Conservation (phyloP, 2,113 vertebrate genomes). For the Zosterops borbonicus region DNA sequence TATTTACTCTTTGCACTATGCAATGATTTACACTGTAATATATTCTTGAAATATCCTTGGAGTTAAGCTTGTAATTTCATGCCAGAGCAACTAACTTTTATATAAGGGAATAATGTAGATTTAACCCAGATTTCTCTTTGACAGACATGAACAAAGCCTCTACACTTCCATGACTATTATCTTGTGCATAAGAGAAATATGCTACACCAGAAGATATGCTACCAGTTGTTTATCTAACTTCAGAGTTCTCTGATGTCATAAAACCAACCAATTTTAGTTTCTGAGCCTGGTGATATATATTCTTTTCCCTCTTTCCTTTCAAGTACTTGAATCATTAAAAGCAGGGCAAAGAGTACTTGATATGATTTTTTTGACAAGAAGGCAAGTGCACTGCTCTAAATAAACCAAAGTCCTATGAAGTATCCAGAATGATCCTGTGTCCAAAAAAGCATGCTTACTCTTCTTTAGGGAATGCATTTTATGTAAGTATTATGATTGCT, state of each 20-base stretch:
- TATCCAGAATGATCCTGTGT: background rate
- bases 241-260: background rate
- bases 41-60: background rate
- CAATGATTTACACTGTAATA: background rate
- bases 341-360: too few species aligned
- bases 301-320: background rate
- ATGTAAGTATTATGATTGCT: background rate
- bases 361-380: background rate
- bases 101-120: background rate
- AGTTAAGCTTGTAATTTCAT: background rate
- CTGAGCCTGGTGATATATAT: background rate
- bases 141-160: background rate
- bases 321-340: background rate
- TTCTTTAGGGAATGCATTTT: background rate
- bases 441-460: background rate
- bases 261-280: background rate
- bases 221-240: background rate
- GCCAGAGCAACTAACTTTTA: background rate
- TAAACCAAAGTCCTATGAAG: background rate
- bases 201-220: background rate
- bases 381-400: background rate
- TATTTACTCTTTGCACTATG: background rate
- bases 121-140: background rate
- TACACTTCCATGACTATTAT: background rate
- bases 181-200: background rate